A percentile compares a stretch with the other conserved stretches of the same genome.
phyloP scores from a whole-genome alignment of 2,113 vertebrate species.

The Tenebrosternarchus preto region DNA sequence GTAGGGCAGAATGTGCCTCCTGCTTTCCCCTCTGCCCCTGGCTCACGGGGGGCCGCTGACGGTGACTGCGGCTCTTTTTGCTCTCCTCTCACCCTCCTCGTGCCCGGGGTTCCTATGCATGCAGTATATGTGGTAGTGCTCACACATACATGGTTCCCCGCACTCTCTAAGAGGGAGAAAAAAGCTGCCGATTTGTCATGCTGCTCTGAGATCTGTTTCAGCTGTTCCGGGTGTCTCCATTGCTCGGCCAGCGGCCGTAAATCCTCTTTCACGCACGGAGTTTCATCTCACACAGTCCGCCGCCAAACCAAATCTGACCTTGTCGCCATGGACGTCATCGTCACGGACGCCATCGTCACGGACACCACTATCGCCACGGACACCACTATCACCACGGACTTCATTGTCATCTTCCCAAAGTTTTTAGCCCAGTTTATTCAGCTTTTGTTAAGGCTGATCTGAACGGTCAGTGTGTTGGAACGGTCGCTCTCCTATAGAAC shows the following conservation, averaged over 20 bases:
- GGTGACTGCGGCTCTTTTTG: conserved; percentile 80
- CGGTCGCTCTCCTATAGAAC: not conserved
- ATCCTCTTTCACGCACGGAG: conserved; percentile 10
- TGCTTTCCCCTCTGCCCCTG: conserved; percentile 64
- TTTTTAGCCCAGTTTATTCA: not conserved
- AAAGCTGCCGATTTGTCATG: conserved; percentile 60
- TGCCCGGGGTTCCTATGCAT: too few species aligned
- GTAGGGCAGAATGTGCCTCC: conserved; percentile 82
- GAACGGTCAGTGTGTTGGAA: not conserved
- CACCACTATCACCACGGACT: not conserved
- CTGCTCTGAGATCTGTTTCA: conserved; percentile 55
- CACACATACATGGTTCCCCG: not conserved
- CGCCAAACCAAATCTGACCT: not conserved
- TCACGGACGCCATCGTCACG: not conserved
- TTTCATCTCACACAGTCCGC: not conserved
- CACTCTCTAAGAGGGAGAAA: not conserved
- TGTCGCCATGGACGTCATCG: not conserved
- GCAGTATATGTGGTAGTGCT: too few species aligned
- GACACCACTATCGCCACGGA: not conserved
- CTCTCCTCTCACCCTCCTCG: not conserved
- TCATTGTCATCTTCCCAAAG: not conserved
- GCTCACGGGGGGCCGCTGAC: conserved; percentile 74
- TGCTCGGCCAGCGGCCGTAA: not conserved
- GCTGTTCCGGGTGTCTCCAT: conserved; percentile 43
- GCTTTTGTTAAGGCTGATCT: not conserved